Conservation (phyloP, 2,113 vertebrate species). For the Geococcyx californianus region DNA sequence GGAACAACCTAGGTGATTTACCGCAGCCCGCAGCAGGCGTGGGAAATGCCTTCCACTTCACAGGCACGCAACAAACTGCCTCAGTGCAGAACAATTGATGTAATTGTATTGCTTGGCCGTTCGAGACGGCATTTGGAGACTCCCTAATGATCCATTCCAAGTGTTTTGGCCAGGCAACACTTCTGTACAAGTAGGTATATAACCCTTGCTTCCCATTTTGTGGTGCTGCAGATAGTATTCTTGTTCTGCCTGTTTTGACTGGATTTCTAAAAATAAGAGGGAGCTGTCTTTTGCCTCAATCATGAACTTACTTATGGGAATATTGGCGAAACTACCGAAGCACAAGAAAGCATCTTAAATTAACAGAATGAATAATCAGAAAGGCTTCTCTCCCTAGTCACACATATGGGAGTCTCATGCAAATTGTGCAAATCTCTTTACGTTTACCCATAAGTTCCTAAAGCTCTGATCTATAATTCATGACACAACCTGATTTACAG, state of each 20-base stretch:
- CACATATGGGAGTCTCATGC: not conserved
- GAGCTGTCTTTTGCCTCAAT: not conserved
- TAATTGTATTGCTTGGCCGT: slow-evolving; percentile 16
- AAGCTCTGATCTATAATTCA: slow-evolving; percentile 27
- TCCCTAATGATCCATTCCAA: slow-evolving; percentile 48
- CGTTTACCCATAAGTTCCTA: not conserved
- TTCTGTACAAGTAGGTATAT: not conserved
- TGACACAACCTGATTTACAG: not conserved
- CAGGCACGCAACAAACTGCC: not conserved
- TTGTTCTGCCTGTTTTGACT: fast-evolving
- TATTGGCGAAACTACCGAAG: not conserved
- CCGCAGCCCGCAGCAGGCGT: slow-evolving; percentile 3
- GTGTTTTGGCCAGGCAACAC: not conserved
- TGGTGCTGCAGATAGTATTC: not conserved
- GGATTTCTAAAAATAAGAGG: not conserved
- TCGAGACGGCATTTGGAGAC: not conserved
- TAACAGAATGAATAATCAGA: not conserved
- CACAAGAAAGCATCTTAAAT: not conserved
- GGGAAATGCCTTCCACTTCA: slow-evolving; percentile 40
- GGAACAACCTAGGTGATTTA: slow-evolving; percentile 23
- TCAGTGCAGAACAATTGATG: slow-evolving; percentile 12
- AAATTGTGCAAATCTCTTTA: slow-evolving; percentile 1
- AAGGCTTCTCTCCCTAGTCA: not conserved
- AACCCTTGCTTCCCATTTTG: not conserved
- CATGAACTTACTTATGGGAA: not conserved